These are phyloP conservation scores for Pseudococcus longispinus DNA, from an alignment of 2,888 invertebrate genomes.

Conservation along the genomic window DNA sequence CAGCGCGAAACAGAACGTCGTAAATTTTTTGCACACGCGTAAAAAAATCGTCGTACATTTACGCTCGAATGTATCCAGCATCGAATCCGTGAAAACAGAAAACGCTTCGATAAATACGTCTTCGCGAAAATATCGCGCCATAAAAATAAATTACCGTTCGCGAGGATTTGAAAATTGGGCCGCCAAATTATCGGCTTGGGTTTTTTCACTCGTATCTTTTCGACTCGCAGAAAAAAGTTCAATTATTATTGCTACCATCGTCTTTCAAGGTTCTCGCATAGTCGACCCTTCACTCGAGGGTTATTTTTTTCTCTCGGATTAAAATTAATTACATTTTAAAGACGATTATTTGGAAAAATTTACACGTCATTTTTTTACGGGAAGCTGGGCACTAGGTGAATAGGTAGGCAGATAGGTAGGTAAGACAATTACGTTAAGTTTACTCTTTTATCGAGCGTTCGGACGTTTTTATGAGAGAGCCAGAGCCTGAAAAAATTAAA, in stretches of 20 bases:
- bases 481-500: too few species aligned
- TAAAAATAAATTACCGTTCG: conserved; percentile 4
- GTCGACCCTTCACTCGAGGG: conserved; percentile 5
- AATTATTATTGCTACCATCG: neutral
- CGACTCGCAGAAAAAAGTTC: neutral
- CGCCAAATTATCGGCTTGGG: neutral
- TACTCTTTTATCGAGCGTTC: too few species aligned
- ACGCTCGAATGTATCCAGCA: neutral
- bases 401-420: too few species aligned
- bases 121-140: neutral
- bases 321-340: neutral
- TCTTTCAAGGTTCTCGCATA: neutral
- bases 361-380: neutral
- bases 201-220: neutral
- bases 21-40: neutral
- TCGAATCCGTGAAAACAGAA: neutral
- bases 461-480: too few species aligned
- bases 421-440: too few species aligned
- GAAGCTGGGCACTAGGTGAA: neutral
- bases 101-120: conserved; percentile 16
- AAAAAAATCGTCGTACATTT: neutral
- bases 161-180: neutral
- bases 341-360: neutral
- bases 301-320: neutral
- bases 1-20: neutral